Evolutionary conservation across 2,888 invertebrate species (phyloP).

Genomic region (Norana najaformis): DNA sequence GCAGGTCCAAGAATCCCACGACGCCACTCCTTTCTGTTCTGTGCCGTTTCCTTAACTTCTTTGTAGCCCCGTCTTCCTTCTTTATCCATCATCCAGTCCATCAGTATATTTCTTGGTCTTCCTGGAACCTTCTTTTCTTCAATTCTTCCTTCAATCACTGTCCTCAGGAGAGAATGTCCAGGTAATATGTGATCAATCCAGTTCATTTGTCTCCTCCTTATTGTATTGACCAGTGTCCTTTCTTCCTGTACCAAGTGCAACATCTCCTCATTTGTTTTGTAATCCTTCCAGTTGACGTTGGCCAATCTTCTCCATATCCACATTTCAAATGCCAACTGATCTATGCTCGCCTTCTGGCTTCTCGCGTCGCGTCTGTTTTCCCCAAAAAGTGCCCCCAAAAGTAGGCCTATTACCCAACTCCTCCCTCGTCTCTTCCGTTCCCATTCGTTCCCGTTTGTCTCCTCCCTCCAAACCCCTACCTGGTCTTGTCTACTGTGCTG

Average conservation of each 20-base stretch:
- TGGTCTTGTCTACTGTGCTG: no score
- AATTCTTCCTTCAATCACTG: not conserved
- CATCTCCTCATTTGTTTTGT: not conserved
- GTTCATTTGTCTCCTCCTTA: slow-evolving; percentile 3
- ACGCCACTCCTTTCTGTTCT: not conserved
- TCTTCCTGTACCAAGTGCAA: not conserved
- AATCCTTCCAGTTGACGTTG: not conserved
- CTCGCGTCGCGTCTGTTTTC: no score
- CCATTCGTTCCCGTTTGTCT: no score
- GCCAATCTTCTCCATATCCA: not conserved
- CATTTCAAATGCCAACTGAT: not conserved
- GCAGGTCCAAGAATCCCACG: not conserved
- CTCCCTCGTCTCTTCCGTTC: no score
- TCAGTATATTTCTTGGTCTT: not conserved
- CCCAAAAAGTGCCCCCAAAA: no score
- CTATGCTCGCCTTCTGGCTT: no score
- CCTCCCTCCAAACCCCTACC: no score
- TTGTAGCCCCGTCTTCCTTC: not conserved
- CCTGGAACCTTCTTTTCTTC: not conserved
- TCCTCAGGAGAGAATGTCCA: not conserved
- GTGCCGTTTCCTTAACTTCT: not conserved
- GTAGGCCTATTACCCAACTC: no score
- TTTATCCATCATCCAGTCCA: not conserved
- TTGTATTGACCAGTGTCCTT: not conserved
- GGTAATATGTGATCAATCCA: not conserved